A percentile compares a stretch with the other conserved stretches of the same genome.
These are phyloP conservation scores for Leucoraja ocellata DNA, from an alignment of 2,797 vertebrate species.

Conservation along the genomic window DNA sequence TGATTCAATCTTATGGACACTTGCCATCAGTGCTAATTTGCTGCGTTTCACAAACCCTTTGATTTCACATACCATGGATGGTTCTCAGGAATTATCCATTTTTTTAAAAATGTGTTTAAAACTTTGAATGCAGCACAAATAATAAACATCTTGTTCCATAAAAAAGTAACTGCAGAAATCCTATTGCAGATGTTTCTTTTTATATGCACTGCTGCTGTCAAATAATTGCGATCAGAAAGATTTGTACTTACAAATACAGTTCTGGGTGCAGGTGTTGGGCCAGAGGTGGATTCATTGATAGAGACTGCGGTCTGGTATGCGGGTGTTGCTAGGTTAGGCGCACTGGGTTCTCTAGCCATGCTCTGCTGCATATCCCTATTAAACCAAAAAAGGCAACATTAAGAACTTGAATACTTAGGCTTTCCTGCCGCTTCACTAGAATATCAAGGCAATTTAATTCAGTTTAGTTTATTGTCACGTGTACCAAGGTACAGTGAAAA, in stretches of 20 bases:
- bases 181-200: not conserved
- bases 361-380: slow-evolving; percentile 89
- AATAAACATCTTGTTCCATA: not conserved
- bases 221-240: not conserved
- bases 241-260: slow-evolving; percentile 76
- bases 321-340: slow-evolving; percentile 75
- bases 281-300: not conserved
- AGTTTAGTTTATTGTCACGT: too few relatives aligned
- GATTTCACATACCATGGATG: not conserved
- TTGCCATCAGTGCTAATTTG: not conserved
- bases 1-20: not conserved
- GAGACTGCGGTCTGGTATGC: slow-evolving; percentile 67
- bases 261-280: slow-evolving; percentile 83
- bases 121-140: not conserved
- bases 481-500: too few relatives aligned
- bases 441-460: not conserved
- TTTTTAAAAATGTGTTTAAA: not conserved
- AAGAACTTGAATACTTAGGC: not conserved
- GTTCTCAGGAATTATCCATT: not conserved
- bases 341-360: slow-evolving; percentile 91
- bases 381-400: slow-evolving; percentile 43
- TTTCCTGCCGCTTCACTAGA: not conserved
- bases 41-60: not conserved
- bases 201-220: not conserved
- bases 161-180: not conserved